These are phyloP conservation scores for Leucoma salicis DNA, from an alignment of 2,888 invertebrate genomes.

Conservation along the genomic window DNA sequence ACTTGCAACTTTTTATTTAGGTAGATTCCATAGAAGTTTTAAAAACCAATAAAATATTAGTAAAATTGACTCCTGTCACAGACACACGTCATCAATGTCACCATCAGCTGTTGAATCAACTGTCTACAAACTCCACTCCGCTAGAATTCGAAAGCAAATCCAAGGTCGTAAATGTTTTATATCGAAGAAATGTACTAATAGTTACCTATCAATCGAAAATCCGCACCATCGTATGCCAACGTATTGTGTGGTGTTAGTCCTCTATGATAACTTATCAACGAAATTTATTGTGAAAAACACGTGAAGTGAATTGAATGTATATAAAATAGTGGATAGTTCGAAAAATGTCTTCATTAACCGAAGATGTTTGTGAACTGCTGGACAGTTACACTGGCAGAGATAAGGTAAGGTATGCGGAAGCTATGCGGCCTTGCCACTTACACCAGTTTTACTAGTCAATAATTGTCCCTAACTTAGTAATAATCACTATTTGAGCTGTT, in stretches of 20 bases:
- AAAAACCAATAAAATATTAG: too few relatives aligned
- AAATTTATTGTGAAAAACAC: slow-evolving; percentile 9
- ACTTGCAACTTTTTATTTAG: too few relatives aligned
- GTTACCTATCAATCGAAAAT: slow-evolving; percentile 56
- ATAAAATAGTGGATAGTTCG: neutral
- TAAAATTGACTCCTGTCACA: too few relatives aligned
- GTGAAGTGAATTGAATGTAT: neutral
- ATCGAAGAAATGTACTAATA: slow-evolving; percentile 63
- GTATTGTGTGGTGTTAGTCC: slow-evolving; percentile 11
- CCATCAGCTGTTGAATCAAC: slow-evolving; percentile 41
- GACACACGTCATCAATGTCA: slow-evolving; percentile 72
- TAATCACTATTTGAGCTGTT: neutral
- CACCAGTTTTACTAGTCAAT: slow-evolving; percentile 43
- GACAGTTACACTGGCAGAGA: slow-evolving; percentile 93
- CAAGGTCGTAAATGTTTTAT: slow-evolving; percentile 45
- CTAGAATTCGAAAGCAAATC: slow-evolving; percentile 58
- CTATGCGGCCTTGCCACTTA: slow-evolving; percentile 48
- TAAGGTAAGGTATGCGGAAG: slow-evolving; percentile 84
- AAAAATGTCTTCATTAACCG: slow-evolving; percentile 63
- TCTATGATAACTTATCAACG: slow-evolving; percentile 40
- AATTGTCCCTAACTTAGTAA: slow-evolving; percentile 13
- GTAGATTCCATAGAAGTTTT: too few relatives aligned
- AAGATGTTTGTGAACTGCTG: slow-evolving; percentile 86
- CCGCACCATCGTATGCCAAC: slow-evolving; percentile 40
- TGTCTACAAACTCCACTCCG: slow-evolving; percentile 42